Conservation (phyloP, 2,113 vertebrate genomes). For the Electrona antarctica region DNA sequence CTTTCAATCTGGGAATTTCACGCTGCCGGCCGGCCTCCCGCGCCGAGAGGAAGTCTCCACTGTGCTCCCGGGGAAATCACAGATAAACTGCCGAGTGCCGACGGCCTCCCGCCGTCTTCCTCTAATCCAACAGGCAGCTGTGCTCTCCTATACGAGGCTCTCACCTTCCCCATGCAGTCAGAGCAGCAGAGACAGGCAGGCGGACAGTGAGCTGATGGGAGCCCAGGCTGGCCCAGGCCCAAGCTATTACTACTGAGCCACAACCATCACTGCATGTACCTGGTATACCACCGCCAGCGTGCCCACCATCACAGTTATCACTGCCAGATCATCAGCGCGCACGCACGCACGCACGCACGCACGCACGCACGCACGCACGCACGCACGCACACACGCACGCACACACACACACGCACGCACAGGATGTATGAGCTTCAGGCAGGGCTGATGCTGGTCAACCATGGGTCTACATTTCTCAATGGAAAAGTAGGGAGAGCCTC, state of each 20-base stretch:
- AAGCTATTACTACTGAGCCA: background rate
- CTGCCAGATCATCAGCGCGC: background rate
- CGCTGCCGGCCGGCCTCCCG: conserved; percentile 45
- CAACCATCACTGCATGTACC: background rate
- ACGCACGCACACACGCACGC: no score
- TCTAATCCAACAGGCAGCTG: conserved; percentile 54
- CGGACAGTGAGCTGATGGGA: background rate
- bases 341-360: background rate
- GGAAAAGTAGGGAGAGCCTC: no score
- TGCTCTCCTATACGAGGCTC: conserved; percentile 13
- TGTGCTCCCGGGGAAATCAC: conserved; percentile 61
- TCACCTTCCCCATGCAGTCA: background rate
- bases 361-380: background rate
- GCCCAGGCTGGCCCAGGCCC: background rate
- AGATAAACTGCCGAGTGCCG: conserved; percentile 57
- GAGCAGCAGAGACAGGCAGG: background rate
- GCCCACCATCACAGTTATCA: background rate
- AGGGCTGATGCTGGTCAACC: no score
- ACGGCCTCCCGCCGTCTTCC: conserved; percentile 52
- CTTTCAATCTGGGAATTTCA: conserved; percentile 61
- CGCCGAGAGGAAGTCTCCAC: conserved; percentile 68
- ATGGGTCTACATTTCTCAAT: no score
- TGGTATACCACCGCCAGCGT: no score
- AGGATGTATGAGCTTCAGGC: no score
- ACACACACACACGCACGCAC: no score